Evolutionary conservation across 2,888 invertebrate genomes (phyloP).

Genomic region (Endomychus coccineus): DNA sequence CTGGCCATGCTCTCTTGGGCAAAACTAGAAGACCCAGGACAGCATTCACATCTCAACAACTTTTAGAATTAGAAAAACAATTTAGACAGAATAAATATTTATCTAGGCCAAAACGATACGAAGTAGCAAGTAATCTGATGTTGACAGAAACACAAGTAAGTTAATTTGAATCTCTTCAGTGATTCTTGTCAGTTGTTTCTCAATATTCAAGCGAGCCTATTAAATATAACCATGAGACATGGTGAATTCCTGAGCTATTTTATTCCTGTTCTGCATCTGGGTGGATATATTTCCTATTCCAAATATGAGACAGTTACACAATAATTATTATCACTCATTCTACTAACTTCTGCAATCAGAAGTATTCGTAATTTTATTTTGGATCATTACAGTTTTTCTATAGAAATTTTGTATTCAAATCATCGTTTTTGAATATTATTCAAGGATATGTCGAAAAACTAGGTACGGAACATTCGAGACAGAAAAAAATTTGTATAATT

Average conservation of each 20-base stretch:
- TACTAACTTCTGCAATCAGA: too few species aligned
- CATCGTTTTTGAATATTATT: too few species aligned
- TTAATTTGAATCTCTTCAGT: constrained; percentile 7
- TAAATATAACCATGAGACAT: not conserved
- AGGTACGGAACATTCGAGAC: too few species aligned
- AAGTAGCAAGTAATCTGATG: constrained; percentile 96
- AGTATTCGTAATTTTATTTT: too few species aligned
- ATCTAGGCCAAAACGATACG: constrained; percentile 94
- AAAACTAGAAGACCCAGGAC: constrained; percentile 92
- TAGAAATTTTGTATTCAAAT: too few species aligned
- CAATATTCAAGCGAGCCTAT: not conserved
- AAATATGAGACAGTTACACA: too few species aligned
- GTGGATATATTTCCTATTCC: too few species aligned
- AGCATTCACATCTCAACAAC: constrained; percentile 95
- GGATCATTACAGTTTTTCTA: too few species aligned
- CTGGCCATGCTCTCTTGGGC: constrained; percentile 71
- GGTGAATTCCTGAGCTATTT: not conserved
- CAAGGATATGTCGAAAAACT: too few species aligned
- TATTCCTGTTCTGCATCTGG: not conserved
- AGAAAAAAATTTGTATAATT: too few species aligned
- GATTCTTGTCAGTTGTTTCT: too few species aligned
- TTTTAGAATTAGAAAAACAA: constrained; percentile 95
- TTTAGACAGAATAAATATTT: constrained; percentile 99
- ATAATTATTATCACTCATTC: too few species aligned
- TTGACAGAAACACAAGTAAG: constrained; percentile 95